Percentiles rank a stretch among this genome's conserved stretches.
Evolutionary conservation across 2,888 invertebrate species (phyloP).

Genomic region (Smittia sp.): DNA sequence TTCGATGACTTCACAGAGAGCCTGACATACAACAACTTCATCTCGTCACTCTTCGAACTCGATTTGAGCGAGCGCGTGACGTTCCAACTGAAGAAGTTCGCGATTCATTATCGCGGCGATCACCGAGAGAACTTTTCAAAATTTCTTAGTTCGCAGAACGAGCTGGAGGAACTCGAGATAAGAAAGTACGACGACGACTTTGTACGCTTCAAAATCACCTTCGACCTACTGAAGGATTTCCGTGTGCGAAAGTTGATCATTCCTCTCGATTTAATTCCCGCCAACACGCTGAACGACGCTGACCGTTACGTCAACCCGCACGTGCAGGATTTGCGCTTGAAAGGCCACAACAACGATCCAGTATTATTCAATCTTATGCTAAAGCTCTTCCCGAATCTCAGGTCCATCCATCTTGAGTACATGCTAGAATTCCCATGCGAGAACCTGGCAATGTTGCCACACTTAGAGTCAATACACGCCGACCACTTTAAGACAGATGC

Average conservation of each 20-base stretch:
- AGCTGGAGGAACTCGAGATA: slow-evolving; percentile 34
- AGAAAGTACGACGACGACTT: slow-evolving; percentile 39
- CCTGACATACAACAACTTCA: slow-evolving; percentile 36
- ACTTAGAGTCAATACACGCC: neutral
- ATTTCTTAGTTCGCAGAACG: slow-evolving; percentile 24
- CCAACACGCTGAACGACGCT: slow-evolving; percentile 2
- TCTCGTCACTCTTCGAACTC: slow-evolving; percentile 32
- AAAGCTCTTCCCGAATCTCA: slow-evolving; percentile 30
- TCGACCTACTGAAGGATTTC: slow-evolving; percentile 29
- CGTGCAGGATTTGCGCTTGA: slow-evolving; percentile 15
- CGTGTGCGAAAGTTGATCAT: slow-evolving; percentile 29
- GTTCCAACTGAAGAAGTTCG: slow-evolving; percentile 35
- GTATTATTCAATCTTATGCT: slow-evolving; percentile 30
- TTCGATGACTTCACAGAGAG: slow-evolving; percentile 38
- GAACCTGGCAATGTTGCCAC: neutral
- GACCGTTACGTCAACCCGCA: slow-evolving; percentile 27
- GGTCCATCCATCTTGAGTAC: slow-evolving; percentile 16
- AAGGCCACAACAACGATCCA: slow-evolving; percentile 30
- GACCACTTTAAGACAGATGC: slow-evolving; percentile 35
- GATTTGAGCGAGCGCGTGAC: slow-evolving; percentile 23
- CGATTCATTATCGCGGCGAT: slow-evolving; percentile 39
- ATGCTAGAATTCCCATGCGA: slow-evolving; percentile 39
- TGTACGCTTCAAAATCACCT: slow-evolving; percentile 35
- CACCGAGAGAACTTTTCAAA: slow-evolving; percentile 28
- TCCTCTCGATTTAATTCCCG: slow-evolving; percentile 29